Percentiles rank a stretch among this genome's conserved stretches.
Evolutionary conservation across 2,797 vertebrate species (phyloP).

Genomic region (Lepidocolaptes lacrymiger): DNA sequence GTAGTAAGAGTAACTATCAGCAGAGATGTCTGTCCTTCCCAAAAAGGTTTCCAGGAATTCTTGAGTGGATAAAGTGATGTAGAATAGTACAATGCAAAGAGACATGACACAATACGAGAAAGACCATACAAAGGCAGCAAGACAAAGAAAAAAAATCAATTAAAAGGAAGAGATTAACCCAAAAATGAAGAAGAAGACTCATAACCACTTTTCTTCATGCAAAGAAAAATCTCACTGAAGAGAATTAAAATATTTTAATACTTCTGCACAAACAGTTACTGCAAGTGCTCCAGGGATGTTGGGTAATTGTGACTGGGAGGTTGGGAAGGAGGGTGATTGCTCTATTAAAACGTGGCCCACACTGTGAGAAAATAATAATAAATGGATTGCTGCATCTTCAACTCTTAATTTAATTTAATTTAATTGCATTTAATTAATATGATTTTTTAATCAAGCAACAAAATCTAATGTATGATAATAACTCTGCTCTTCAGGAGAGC

Average conservation of each 20-base stretch:
- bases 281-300: slow-evolving; percentile 16
- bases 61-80: background rate
- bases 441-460: slow-evolving; percentile 63
- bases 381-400: slow-evolving; percentile 60
- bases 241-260: slow-evolving; percentile 8
- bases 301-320: slow-evolving; percentile 23
- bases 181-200: background rate
- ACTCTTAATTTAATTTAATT: slow-evolving; percentile 68
- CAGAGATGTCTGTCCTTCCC: background rate
- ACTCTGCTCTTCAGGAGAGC: slow-evolving; percentile 48
- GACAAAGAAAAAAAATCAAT: background rate
- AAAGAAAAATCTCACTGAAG: background rate
- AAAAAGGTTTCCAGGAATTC: background rate
- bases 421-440: slow-evolving; percentile 72
- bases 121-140: background rate
- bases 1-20: background rate
- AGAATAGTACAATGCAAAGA: background rate
- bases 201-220: background rate
- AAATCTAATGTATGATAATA: slow-evolving; percentile 63
- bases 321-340: slow-evolving; percentile 6
- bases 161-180: background rate
- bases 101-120: background rate
- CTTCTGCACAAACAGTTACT: background rate
- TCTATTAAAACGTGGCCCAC: slow-evolving; percentile 54
- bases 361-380: slow-evolving; percentile 58